Evolutionary conservation across 2,888 invertebrate species (phyloP).

Genomic region (Nephrotoma flavescens): DNA sequence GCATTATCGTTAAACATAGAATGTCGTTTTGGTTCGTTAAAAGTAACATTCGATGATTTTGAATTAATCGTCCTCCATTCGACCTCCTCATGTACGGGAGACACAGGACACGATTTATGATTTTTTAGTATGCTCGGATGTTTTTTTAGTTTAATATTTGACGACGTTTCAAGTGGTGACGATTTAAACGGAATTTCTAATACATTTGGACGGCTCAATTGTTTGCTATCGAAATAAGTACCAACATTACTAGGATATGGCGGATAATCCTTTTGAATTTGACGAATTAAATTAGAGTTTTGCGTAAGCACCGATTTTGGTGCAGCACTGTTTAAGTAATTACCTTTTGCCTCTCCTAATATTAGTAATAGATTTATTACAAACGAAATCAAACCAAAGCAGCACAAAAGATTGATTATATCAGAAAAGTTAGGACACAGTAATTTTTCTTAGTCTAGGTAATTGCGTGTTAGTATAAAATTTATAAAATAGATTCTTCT

Average conservation of each 20-base stretch:
- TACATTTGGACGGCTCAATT: conserved; percentile 7
- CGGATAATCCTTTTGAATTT: conserved; percentile 32
- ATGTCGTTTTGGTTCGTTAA: conserved; percentile 25
- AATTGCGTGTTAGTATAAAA: neutral
- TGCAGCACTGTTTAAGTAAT: conserved; percentile 32
- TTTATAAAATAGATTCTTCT: conserved; percentile 12
- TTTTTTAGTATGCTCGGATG: conserved; percentile 43
- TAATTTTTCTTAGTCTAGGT: neutral
- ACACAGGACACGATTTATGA: conserved; percentile 66
- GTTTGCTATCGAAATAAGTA: conserved; percentile 12
- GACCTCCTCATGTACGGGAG: conserved; percentile 66
- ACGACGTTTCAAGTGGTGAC: conserved; percentile 15
- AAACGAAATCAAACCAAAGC: neutral
- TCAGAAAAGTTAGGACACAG: neutral
- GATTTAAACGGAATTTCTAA: conserved; percentile 7
- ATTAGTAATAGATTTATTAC: neutral
- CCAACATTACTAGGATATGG: conserved; percentile 33
- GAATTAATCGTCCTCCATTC: conserved; percentile 42
- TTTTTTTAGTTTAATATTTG: conserved; percentile 12
- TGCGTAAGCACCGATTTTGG: conserved; percentile 30
- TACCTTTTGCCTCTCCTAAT: neutral
- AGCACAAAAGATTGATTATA: neutral
- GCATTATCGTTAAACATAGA: conserved; percentile 35
- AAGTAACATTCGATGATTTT: conserved; percentile 16
- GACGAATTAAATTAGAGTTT: conserved; percentile 31